These are phyloP conservation scores for Dipodomys ordii DNA, from an alignment of 2,113 vertebrate species.

Conservation along the genomic window DNA sequence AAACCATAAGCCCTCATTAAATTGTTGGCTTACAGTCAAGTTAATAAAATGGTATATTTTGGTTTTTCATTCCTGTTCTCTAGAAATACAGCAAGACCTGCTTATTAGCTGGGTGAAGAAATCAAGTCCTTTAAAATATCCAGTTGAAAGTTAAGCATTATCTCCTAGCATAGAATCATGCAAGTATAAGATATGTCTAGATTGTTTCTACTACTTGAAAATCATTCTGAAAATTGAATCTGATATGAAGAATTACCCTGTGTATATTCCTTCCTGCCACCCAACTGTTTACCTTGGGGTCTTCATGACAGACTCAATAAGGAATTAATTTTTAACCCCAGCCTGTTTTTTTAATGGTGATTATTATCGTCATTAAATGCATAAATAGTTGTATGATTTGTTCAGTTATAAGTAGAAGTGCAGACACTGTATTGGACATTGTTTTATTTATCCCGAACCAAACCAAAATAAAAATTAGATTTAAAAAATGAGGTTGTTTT, in stretches of 20 bases:
- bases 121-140: slow-evolving; percentile 17
- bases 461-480: slow-evolving; percentile 12
- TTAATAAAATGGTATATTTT: slow-evolving; percentile 24
- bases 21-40: background rate
- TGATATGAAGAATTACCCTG: slow-evolving; percentile 16
- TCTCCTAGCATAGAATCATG: slow-evolving; percentile 45
- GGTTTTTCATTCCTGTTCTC: background rate
- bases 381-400: slow-evolving; percentile 18
- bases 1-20: slow-evolving; percentile 11
- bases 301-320: background rate
- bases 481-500: background rate
- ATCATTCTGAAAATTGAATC: background rate
- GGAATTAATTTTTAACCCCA: slow-evolving; percentile 18
- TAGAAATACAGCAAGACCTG: background rate
- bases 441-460: slow-evolving; percentile 10
- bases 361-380: slow-evolving; percentile 37
- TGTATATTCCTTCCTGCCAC: background rate
- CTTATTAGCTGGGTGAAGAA: slow-evolving; percentile 49
- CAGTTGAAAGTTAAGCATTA: background rate
- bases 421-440: slow-evolving; percentile 22
- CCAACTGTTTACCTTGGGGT: background rate
- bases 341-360: background rate
- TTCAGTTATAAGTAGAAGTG: slow-evolving; percentile 45
- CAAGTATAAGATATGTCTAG: slow-evolving; percentile 30
- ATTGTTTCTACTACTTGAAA: background rate